Percentiles rank a stretch among this genome's conserved stretches.
Conservation (phyloP, 2,113 vertebrate genomes). For the Tonatia bakeri region DNA sequence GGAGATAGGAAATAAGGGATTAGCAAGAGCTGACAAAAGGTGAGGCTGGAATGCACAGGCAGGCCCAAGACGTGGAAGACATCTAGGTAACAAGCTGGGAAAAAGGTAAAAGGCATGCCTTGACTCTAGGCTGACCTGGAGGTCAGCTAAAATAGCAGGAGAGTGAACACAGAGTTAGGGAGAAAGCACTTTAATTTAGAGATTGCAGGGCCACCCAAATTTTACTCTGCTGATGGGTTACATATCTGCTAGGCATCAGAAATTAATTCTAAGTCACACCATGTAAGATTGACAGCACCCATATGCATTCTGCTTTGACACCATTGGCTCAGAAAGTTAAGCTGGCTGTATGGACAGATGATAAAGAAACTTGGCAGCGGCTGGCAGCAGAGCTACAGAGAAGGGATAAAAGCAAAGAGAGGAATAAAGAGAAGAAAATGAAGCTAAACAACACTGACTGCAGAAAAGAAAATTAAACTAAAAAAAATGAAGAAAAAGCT, state of each 20-base stretch:
- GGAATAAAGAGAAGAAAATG: slow-evolving; percentile 14
- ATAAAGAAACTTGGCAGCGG: slow-evolving; percentile 45
- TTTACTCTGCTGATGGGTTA: slow-evolving; percentile 15
- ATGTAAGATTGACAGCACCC: slow-evolving; percentile 15
- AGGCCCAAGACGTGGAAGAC: background rate
- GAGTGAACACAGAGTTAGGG: background rate
- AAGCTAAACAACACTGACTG: slow-evolving; percentile 36
- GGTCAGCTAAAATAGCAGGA: background rate
- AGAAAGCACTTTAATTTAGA: background rate
- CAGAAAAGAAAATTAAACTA: background rate
- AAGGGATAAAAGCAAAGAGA: slow-evolving; percentile 39
- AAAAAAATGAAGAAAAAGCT: background rate
- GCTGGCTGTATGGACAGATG: slow-evolving; percentile 20
- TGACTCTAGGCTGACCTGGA: background rate
- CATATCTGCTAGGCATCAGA: background rate
- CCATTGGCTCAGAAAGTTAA: slow-evolving; percentile 29
- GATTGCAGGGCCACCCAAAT: background rate
- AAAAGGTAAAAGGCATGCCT: background rate
- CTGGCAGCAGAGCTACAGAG: background rate
- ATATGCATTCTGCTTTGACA: slow-evolving; percentile 25
- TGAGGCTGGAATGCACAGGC: background rate
- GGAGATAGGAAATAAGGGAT: background rate
- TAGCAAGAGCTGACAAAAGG: background rate
- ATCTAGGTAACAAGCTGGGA: background rate
- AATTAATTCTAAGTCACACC: slow-evolving; percentile 18